Evolutionary conservation across 2,888 invertebrate genomes (phyloP), one percentile per base, ranked within the genome.

Genomic region (Eristalinus sepulchralis): DNA sequence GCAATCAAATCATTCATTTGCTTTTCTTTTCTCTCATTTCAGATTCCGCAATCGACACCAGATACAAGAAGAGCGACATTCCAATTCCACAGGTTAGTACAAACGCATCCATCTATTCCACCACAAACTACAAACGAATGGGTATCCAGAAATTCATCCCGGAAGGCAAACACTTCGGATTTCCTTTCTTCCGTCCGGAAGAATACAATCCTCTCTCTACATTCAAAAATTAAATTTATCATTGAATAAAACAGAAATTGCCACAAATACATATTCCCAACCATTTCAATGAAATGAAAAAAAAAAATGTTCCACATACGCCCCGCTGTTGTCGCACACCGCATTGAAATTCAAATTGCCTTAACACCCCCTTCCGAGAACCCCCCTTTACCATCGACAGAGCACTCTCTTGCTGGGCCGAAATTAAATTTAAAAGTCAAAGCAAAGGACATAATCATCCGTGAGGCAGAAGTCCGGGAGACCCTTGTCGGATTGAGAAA

Each of bases 11-110:
- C 17, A 17, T 24, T 27, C 13, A 27, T 47, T 31, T 39, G 6
- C 6, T 34, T 34, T n/a, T 11, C n/a, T 59, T 33, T 31, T 67
- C 13, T 68, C 62, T 24, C 20, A 24, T 88, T 88, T 36, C 78
- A 89, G 88, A 83, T 83, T 66, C 88, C 55, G 87, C 84, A 24
- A 84, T 88, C 31, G 88, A 87, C 27, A 80, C 83, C 72, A 88
- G 88, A 85, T 88, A 88, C 70, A 89, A 89, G 68, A 89, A 88
- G 71, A 85, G 83, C 27, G 88, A 88, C 20, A 17, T 88, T 27
- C 60, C 24, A 34, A 36, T 88, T 22, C 81, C 88, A 67, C 88
- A 88, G 82, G 88, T 89, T 70, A 63, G 78, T 75, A 78, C 17
- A 13, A 24, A 27, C 57, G 3, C 10, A 11, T 22, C 11, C 24